A percentile compares a stretch with the other conserved stretches of the same genome.
Conservation (phyloP, 2,113 vertebrate genomes). For the Albula goreensis region DNA sequence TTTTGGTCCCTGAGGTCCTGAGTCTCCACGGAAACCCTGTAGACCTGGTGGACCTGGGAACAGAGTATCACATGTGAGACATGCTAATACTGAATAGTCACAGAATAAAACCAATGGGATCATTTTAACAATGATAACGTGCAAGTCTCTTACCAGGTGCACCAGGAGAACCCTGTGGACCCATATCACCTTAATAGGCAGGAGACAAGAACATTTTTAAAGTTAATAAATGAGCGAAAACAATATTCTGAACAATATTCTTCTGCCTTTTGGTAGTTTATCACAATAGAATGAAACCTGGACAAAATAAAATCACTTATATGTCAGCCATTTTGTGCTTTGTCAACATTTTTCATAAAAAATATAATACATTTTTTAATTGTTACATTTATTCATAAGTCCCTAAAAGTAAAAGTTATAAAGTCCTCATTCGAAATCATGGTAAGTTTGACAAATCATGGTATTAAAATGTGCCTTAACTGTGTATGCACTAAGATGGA, state of each 20-base stretch:
- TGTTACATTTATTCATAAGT: no score
- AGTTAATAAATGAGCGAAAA: not conserved
- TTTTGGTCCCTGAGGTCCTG: constrained; percentile 81
- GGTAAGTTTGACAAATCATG: no score
- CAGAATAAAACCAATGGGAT: not conserved
- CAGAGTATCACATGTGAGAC: not conserved
- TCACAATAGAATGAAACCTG: not conserved
- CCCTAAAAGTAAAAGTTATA: no score
- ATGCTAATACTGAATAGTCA: not conserved
- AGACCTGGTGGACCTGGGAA: constrained; percentile 74
- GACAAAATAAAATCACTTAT: not conserved
- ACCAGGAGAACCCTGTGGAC: constrained; percentile 66
- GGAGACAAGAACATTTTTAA: constrained; percentile 16
- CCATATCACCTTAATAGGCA: constrained; percentile 64
- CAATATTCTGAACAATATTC: not conserved
- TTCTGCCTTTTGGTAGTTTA: not conserved
- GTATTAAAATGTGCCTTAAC: no score
- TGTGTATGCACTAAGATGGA: no score
- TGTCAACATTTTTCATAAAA: not conserved
- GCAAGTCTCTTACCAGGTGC: constrained; percentile 47
- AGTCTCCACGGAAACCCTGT: constrained; percentile 88
- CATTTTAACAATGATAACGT: not conserved
- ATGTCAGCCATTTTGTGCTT: not conserved
- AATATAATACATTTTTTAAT: not conserved
- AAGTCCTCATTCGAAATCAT: no score